Percentiles rank a stretch among this genome's conserved stretches.
Conservation (phyloP, 2,797 vertebrate species). For the Typhlichthys eigenmanni region DNA sequence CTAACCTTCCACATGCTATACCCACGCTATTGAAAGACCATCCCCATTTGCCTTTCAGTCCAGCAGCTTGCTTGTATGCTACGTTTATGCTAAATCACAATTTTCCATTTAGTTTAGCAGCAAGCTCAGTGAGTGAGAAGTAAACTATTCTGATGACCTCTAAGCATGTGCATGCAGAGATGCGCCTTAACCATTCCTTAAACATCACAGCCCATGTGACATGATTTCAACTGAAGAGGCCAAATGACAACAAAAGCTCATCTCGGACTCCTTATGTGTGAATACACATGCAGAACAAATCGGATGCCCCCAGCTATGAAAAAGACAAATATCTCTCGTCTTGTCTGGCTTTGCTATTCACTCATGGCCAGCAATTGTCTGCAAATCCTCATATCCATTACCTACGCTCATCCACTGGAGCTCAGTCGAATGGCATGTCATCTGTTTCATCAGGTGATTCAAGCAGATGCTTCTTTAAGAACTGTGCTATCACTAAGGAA, state of each 20-base stretch:
- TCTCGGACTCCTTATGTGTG: not conserved
- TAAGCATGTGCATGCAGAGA: constrained; percentile 61
- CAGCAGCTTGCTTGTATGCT: constrained; percentile 24
- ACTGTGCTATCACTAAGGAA: constrained; percentile 1
- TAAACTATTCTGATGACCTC: constrained; percentile 30
- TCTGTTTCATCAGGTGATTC: constrained; percentile 11
- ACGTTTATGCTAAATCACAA: constrained; percentile 1
- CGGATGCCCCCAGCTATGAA: not conserved
- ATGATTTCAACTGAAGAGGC: too few species aligned
- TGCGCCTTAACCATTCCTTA: constrained; percentile 24
- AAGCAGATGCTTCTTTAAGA: constrained; percentile 1
- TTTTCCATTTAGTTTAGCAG: constrained; percentile 18
- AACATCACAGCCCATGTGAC: too few species aligned
- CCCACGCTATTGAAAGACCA: constrained; percentile 18
- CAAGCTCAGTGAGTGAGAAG: constrained; percentile 72
- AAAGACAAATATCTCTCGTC: too few species aligned
- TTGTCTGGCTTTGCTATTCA: too few species aligned
- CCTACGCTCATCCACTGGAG: constrained; percentile 11
- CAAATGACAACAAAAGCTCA: too few species aligned
- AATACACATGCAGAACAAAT: not conserved
- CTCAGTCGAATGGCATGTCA: not conserved
- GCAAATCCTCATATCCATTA: constrained; percentile 28
- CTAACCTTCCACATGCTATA: constrained; percentile 38
- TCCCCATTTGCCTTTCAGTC: constrained; percentile 21
- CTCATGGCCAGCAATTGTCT: constrained; percentile 23